Evolutionary conservation across 2,797 vertebrate genomes (phyloP).

Genomic region (Channallabes apus): DNA sequence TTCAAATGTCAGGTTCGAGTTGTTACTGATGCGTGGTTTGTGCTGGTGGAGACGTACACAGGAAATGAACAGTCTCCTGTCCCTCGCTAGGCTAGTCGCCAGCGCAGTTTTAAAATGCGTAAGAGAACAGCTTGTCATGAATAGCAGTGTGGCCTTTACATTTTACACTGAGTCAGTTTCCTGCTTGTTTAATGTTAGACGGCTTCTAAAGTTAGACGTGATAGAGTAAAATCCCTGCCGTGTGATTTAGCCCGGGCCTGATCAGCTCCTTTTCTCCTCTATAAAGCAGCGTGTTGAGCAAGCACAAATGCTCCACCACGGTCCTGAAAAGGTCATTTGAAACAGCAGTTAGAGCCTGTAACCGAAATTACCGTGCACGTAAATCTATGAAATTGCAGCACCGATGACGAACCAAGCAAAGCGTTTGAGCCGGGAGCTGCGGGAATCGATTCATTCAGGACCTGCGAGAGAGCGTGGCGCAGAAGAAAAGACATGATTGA

Average conservation of each 20-base stretch:
- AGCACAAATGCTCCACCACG: neutral
- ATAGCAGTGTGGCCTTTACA: neutral
- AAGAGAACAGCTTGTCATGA: neutral
- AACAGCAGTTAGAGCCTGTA: neutral
- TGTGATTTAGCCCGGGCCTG: neutral
- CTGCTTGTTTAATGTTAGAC: neutral
- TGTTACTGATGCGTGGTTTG: neutral
- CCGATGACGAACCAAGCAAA: neutral
- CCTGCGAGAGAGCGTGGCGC: neutral
- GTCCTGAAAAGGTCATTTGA: neutral
- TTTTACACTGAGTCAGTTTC: neutral
- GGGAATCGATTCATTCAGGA: constrained; percentile 9
- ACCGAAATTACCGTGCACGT: neutral
- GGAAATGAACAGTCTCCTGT: neutral
- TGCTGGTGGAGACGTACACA: neutral
- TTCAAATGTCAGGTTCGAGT: neutral
- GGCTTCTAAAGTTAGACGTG: neutral
- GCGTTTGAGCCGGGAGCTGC: neutral
- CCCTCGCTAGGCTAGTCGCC: neutral
- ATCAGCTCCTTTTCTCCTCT: neutral
- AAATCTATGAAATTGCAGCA: constrained; percentile 6
- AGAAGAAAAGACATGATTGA: constrained; percentile 21
- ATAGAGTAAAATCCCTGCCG: neutral
- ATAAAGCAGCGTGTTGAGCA: neutral
- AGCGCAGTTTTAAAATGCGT: neutral